Percentiles rank a stretch among this genome's conserved stretches.
These are phyloP conservation scores for Ceratothoa steindachneri DNA, from an alignment of 2,888 invertebrate species.

Conservation along the genomic window DNA sequence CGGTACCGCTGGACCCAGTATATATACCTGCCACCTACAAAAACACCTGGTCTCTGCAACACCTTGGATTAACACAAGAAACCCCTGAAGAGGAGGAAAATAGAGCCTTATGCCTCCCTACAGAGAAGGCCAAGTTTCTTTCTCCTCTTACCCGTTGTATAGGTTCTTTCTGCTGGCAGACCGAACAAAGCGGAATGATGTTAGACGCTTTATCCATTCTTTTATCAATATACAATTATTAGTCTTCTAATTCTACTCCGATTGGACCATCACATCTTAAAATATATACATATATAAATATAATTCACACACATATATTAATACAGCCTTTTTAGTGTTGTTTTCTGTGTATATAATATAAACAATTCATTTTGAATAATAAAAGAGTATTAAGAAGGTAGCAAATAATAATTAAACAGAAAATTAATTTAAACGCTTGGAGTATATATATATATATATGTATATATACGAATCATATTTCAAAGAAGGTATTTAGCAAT, in stretches of 20 bases:
- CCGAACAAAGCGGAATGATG: background rate
- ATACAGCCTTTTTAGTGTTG: background rate
- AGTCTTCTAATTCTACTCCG: background rate
- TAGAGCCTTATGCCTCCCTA: background rate
- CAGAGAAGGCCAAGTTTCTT: background rate
- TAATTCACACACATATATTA: no score
- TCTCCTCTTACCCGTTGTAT: background rate
- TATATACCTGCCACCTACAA: background rate
- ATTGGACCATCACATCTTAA: background rate
- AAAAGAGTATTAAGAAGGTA: background rate
- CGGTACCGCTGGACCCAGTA: background rate
- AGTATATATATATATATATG: background rate
- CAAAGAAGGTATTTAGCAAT: background rate
- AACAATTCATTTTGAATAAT: background rate
- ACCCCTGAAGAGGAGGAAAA: background rate
- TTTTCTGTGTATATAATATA: background rate
- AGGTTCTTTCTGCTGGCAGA: background rate
- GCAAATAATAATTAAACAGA: background rate
- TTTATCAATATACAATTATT: background rate
- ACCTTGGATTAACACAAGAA: background rate
- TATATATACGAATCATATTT: background rate
- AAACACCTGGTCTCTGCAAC: background rate
- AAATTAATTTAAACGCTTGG: background rate
- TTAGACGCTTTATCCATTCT: background rate
- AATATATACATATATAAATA: conserved; percentile 19